A percentile compares a stretch with the other conserved stretches of the same genome.
Conservation (phyloP, 1,140 invertebrate species). For the Brachionus koreanus region DNA sequence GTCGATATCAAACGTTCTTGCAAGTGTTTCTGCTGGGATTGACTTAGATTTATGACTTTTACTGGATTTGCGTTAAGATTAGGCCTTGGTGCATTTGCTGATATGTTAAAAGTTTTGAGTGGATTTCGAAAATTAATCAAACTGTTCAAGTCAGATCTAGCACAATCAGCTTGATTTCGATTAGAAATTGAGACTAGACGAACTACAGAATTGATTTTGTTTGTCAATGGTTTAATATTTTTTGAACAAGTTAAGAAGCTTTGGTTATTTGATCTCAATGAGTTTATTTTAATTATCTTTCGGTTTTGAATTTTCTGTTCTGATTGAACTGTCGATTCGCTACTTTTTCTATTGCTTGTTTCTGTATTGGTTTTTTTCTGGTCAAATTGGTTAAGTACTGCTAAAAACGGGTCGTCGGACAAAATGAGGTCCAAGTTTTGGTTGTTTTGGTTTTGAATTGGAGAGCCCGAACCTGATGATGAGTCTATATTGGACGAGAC, state of each 20-base stretch:
- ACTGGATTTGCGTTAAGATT: neutral
- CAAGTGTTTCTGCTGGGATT: constrained; percentile 15
- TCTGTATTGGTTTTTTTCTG: neutral
- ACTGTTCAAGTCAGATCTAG: neutral
- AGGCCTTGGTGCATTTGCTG: neutral
- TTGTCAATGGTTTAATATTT: neutral
- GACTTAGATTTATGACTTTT: constrained; percentile 24
- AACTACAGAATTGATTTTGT: neutral
- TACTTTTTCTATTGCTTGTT: neutral
- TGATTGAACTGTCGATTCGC: neutral
- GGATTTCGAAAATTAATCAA: constrained; percentile 27
- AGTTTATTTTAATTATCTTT: constrained; percentile 6
- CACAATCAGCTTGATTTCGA: neutral
- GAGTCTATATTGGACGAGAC: neutral
- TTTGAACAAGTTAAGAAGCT: neutral
- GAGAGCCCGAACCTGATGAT: neutral
- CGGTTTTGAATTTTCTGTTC: neutral
- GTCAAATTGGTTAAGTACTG: constrained; percentile 2
- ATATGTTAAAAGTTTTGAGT: neutral
- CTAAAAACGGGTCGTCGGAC: constrained; percentile 13
- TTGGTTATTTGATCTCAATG: neutral
- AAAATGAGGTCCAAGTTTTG: neutral
- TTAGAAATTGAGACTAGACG: neutral
- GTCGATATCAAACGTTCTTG: constrained; percentile 25
- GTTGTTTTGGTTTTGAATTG: neutral